These are phyloP conservation scores for Notoglanidium macrostoma DNA, from an alignment of 2,797 vertebrate genomes.

Conservation along the genomic window DNA sequence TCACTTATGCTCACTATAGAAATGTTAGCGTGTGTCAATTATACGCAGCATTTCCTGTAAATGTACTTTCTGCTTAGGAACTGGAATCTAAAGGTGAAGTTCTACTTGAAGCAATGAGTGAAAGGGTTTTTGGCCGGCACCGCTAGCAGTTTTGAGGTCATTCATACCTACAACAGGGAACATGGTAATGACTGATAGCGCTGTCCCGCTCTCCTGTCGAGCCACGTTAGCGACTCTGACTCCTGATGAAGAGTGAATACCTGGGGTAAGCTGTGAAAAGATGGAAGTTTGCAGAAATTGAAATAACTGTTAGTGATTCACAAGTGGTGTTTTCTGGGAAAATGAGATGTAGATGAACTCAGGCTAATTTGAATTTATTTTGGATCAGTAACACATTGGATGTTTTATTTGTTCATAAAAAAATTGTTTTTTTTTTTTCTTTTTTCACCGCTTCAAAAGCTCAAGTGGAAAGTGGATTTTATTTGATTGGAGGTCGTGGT, in stretches of 20 bases:
- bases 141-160: slow-evolving; percentile 46
- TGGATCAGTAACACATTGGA: slow-evolving; percentile 10
- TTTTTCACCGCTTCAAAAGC: not conserved
- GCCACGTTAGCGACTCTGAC: slow-evolving; percentile 26
- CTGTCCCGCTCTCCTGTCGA: slow-evolving; percentile 31
- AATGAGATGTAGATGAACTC: slow-evolving; percentile 20
- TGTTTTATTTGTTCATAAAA: not conserved
- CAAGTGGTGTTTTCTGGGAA: not conserved
- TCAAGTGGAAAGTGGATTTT: not conserved
- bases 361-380: slow-evolving; percentile 20
- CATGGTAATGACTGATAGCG: slow-evolving; percentile 44
- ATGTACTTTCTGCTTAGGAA: not conserved
- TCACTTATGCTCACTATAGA: not conserved
- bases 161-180: slow-evolving; percentile 33
- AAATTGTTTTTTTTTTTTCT: not conserved
- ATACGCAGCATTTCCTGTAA: not conserved
- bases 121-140: not conserved
- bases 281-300: slow-evolving; percentile 3
- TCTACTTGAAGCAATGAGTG: not conserved
- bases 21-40: not conserved
- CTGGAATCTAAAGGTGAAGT: slow-evolving; percentile 1
- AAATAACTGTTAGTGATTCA: slow-evolving; percentile 15
- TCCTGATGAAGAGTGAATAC: slow-evolving; percentile 44
- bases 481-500: slow-evolving; percentile 8
- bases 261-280: slow-evolving; percentile 37